Conservation (phyloP, 2,888 invertebrate genomes). For the Autographa gamma region DNA sequence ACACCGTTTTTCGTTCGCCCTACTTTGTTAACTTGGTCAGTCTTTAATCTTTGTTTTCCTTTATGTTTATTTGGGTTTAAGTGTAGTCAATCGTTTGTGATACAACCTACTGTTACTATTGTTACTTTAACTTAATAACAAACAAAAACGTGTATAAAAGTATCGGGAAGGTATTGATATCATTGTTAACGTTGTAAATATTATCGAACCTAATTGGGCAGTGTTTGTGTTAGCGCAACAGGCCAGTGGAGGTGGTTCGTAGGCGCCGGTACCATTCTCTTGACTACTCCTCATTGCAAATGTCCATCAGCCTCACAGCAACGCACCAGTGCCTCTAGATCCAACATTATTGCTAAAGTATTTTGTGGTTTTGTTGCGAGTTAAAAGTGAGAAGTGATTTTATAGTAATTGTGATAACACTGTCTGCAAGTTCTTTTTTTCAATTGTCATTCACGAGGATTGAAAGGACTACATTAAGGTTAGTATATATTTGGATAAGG, state of each 20-base stretch:
- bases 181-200: slow-evolving; percentile 29
- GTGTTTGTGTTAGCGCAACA: slow-evolving; percentile 49
- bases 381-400: slow-evolving; percentile 16
- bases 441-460: not conserved
- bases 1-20: no score
- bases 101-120: not conserved
- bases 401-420: not conserved
- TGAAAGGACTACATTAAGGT: not conserved
- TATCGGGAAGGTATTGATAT: slow-evolving; percentile 9
- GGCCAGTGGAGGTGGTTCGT: slow-evolving; percentile 61
- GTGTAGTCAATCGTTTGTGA: not conserved
- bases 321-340: slow-evolving; percentile 52
- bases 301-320: slow-evolving; percentile 55
- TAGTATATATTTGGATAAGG: not conserved
- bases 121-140: not conserved
- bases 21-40: no score
- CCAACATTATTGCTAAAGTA: slow-evolving; percentile 20
- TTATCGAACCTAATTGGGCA: slow-evolving; percentile 32
- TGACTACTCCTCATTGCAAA: slow-evolving; percentile 55
- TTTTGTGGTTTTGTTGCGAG: slow-evolving; percentile 23
- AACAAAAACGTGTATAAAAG: not conserved
- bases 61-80: no score
- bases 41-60: no score
- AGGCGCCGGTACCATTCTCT: slow-evolving; percentile 55
- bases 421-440: not conserved